These are phyloP conservation scores for Hymenopus coronatus DNA, from an alignment of 2,888 invertebrate genomes.

Conservation along the genomic window DNA sequence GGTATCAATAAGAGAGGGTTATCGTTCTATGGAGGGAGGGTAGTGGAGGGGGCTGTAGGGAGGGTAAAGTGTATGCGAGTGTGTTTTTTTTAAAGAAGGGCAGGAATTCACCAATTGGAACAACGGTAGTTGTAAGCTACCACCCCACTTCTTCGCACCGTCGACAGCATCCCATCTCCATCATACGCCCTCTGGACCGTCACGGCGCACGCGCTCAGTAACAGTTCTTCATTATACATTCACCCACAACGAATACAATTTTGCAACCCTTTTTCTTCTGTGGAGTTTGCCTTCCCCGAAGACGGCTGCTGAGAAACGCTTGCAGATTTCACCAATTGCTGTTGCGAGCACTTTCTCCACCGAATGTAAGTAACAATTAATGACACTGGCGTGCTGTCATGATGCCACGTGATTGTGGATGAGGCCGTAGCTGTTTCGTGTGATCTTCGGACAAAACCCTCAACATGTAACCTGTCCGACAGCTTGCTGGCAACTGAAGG, in stretches of 20 bases:
- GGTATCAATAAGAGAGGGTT: constrained; percentile 21
- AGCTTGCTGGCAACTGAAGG: constrained; percentile 8
- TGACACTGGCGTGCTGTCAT: no score
- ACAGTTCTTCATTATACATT: background rate
- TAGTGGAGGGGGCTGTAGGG: background rate
- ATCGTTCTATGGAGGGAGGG: background rate
- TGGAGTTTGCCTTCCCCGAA: no score
- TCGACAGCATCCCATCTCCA: background rate
- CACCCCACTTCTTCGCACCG: constrained; percentile 1
- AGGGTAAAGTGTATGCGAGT: background rate
- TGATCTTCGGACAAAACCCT: background rate
- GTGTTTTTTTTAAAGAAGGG: constrained; percentile 15
- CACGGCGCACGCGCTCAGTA: background rate
- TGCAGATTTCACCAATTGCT: no score
- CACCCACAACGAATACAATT: background rate
- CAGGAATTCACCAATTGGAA: constrained; percentile 8
- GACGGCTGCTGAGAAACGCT: no score
- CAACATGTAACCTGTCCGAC: background rate
- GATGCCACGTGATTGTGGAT: background rate
- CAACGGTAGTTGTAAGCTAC: background rate
- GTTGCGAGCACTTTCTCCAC: no score
- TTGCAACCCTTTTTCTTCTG: background rate
- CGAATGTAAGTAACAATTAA: no score
- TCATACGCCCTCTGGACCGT: background rate
- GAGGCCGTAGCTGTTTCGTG: background rate